Conservation (phyloP, 1,140 invertebrate species). For the Diprion similis region DNA sequence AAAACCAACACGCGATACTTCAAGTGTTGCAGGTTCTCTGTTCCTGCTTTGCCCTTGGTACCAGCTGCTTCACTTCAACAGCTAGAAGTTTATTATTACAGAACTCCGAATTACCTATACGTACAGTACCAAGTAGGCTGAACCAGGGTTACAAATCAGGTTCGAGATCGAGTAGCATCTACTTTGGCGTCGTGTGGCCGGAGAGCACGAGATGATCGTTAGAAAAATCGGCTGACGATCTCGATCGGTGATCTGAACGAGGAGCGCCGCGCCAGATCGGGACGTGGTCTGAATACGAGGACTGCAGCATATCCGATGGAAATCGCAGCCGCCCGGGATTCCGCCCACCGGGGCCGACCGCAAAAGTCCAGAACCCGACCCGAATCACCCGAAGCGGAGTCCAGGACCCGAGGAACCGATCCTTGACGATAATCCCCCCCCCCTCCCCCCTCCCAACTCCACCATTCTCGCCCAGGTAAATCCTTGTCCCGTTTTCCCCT, state of each 20-base stretch:
- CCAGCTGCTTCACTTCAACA: too few species aligned
- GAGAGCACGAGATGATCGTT: neutral
- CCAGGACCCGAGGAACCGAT: neutral
- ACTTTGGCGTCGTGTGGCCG: neutral
- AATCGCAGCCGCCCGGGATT: neutral
- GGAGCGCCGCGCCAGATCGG: too few species aligned
- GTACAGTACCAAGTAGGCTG: neutral
- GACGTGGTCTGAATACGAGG: neutral
- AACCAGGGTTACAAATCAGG: neutral
- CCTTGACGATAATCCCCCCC: neutral
- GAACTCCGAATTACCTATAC: neutral
- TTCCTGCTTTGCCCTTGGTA: too few species aligned
- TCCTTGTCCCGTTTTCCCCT: neutral
- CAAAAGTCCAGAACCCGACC: neutral
- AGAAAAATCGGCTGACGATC: neutral
- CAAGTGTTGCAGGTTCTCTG: too few species aligned
- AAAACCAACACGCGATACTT: too few species aligned
- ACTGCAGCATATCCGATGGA: neutral
- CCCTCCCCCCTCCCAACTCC: neutral
- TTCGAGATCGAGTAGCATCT: neutral
- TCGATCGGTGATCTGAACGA: neutral
- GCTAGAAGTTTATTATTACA: neutral
- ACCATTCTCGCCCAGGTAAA: neutral
- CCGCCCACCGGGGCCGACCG: neutral
- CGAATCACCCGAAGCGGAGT: neutral